Percentiles rank a stretch among this genome's conserved stretches.
Evolutionary conservation across 2,888 invertebrate species (phyloP).

Genomic region (Bruchidius siliquastri): DNA sequence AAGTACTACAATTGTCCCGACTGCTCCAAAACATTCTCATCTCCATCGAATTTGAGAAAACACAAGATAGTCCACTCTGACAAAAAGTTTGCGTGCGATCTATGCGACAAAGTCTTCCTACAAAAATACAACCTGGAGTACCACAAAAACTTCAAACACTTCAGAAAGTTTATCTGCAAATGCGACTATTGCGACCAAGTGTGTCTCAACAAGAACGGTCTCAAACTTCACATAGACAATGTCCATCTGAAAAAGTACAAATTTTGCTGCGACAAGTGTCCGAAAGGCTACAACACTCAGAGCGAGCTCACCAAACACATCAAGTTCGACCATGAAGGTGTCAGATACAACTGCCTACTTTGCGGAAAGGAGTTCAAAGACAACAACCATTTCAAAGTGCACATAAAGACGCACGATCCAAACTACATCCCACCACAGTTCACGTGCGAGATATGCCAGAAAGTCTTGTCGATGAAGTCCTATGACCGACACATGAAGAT

Average conservation of each 20-base stretch:
- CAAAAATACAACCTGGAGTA: slow-evolving; percentile 51
- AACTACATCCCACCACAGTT: slow-evolving; percentile 20
- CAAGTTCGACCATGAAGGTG: slow-evolving; percentile 29
- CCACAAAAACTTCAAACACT: slow-evolving; percentile 43
- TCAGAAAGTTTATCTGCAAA: slow-evolving; percentile 15
- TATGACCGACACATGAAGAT: slow-evolving; percentile 20
- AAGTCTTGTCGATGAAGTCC: slow-evolving; percentile 15
- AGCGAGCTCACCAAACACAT: slow-evolving; percentile 26
- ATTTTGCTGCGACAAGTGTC: slow-evolving; percentile 31
- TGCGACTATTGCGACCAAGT: slow-evolving; percentile 27
- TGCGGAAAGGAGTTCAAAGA: slow-evolving; percentile 32
- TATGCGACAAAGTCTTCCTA: slow-evolving; percentile 34
- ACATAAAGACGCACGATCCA: slow-evolving; percentile 24
- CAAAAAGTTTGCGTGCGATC: slow-evolving; percentile 23
- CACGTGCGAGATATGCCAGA: slow-evolving; percentile 20
- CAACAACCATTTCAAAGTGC: slow-evolving; percentile 25
- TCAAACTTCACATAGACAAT: slow-evolving; percentile 31
- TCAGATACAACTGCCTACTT: slow-evolving; percentile 25
- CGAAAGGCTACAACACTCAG: slow-evolving; percentile 26
- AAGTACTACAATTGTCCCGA: slow-evolving; percentile 17
- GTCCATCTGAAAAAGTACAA: slow-evolving; percentile 48
- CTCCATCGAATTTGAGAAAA: slow-evolving; percentile 17
- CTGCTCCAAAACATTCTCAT: slow-evolving; percentile 23
- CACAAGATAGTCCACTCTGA: slow-evolving; percentile 22
- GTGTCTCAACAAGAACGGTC: slow-evolving; percentile 21